Evolutionary conservation across 1,140 invertebrate genomes (phyloP).

Genomic region (Drosophila miranda): DNA sequence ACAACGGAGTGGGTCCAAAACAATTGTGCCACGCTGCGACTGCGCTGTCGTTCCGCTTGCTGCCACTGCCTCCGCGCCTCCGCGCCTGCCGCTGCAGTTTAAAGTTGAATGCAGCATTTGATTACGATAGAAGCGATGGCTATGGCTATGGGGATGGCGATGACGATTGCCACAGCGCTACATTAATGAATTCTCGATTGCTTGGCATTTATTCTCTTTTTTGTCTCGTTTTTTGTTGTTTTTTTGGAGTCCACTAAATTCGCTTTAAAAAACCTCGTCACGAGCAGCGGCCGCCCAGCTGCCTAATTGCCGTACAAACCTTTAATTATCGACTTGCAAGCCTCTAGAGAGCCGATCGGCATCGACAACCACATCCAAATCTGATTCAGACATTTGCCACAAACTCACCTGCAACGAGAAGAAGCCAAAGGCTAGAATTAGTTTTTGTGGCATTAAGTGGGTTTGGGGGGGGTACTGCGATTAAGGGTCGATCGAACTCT

Average conservation of each 20-base stretch:
- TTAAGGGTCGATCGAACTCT: slow-evolving; percentile 21
- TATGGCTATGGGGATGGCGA: not conserved
- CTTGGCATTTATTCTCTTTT: slow-evolving; percentile 6
- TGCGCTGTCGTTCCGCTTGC: slow-evolving; percentile 56
- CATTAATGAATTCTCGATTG: slow-evolving; percentile 60
- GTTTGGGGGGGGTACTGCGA: no score
- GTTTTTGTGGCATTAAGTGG: not conserved
- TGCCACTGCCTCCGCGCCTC: slow-evolving; percentile 20
- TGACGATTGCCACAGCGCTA: slow-evolving; percentile 38
- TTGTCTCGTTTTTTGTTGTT: slow-evolving; percentile 2
- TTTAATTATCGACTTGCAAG: slow-evolving; percentile 70
- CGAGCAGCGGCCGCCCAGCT: slow-evolving; percentile 56
- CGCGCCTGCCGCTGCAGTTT: slow-evolving; percentile 45
- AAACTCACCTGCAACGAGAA: slow-evolving; percentile 65
- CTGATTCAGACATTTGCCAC: slow-evolving; percentile 17
- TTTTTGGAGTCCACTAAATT: slow-evolving; percentile 56
- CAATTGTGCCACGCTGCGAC: slow-evolving; percentile 57
- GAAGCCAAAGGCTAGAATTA: slow-evolving; percentile 40
- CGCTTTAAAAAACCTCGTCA: slow-evolving; percentile 43
- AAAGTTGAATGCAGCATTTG: slow-evolving; percentile 62
- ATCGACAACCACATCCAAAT: not conserved
- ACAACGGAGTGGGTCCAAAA: slow-evolving; percentile 51
- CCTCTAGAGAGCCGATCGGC: slow-evolving; percentile 15
- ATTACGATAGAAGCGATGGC: slow-evolving; percentile 22
- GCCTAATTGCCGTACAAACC: slow-evolving; percentile 68